Base-by-base conservation (phyloP, 1,140 invertebrate species). In the Lanistes nyassanus region DNA sequence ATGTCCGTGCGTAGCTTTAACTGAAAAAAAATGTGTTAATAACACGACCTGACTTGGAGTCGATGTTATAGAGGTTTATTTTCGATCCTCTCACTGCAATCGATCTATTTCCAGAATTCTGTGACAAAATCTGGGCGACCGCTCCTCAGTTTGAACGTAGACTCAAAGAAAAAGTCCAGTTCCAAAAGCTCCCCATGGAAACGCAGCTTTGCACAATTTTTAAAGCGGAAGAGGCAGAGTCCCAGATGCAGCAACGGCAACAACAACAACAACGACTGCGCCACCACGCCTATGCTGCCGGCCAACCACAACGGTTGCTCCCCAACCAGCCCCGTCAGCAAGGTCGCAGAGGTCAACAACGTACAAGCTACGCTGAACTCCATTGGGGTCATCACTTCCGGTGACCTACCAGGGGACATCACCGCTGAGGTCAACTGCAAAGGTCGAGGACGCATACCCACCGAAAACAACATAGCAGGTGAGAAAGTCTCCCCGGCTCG, bases 181-280 rank as follows among this genome's bases (percentile, higher is more conserved):
- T 70, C 78, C 36, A 84, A 84, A 78, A 80, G 68, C 68, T 80
- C 80, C 67, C 77, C 81, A 23, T 84, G 83, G 83, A 84, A 81
- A 78, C 78, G 80, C 79, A 81, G 83, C 74, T 83, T 84, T 79
- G 81, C 80, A 58, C 83, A 84, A 69, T 84, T 84, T 76, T 77
- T 84, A 65, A 81, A 78, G 76, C 79, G 82, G 64, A 83, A 80
- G 65, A 75, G 79, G 53, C 69, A 73, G 77, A 81, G 62, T n/a
- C 73, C 74, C 37, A 55, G 70, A 34, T 55, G 62, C 74, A 76
- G 65, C 69, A 78, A 70, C 68, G 75, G 67, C 75, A 80, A 68
- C 76, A 82, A 80, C 77, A 83, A 80, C 77, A 79, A 81, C 71
- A 82, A 76, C 67, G 74, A 82, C 68, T 75, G 75, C 77, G 77